These are phyloP conservation scores for Tetramorium simillimum DNA, from an alignment of 1,140 invertebrate genomes.

Conservation along the genomic window DNA sequence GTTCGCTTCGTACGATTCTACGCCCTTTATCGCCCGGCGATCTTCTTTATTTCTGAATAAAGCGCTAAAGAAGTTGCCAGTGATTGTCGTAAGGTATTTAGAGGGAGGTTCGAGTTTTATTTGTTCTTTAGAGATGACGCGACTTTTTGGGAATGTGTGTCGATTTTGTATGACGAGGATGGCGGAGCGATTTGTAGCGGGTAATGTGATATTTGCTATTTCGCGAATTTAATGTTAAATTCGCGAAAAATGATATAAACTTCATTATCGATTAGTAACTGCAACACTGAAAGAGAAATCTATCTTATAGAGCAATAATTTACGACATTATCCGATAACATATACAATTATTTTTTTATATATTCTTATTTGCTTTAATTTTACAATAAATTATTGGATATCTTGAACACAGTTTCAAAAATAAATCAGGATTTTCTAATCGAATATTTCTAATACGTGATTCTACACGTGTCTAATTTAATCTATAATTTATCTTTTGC, in stretches of 20 bases:
- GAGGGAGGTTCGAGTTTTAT: neutral
- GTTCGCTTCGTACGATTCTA: neutral
- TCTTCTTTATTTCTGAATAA: constrained; percentile 50
- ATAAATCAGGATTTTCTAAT: neutral
- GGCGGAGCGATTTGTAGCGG: neutral
- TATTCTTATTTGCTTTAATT: neutral
- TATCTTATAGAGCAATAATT: neutral
- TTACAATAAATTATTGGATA: neutral
- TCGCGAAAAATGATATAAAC: neutral
- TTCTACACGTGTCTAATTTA: neutral
- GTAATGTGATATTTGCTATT: neutral
- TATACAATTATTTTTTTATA: neutral
- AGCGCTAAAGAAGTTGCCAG: constrained; percentile 34
- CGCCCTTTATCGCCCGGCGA: constrained; percentile 23
- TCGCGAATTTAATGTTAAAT: neutral
- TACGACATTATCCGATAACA: neutral
- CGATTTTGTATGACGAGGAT: constrained; percentile 1
- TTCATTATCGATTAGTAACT: neutral
- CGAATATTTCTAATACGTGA: neutral
- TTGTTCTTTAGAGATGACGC: constrained; percentile 3
- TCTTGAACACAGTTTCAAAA: constrained; percentile 2
- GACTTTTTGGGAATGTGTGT: neutral
- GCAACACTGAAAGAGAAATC: neutral
- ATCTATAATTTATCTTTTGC: neutral
- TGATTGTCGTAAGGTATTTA: constrained; percentile 35